Evolutionary conservation across 1,140 invertebrate species (phyloP), one percentile per base, ranked within the genome.

Genomic region (Grapholita molesta): DNA sequence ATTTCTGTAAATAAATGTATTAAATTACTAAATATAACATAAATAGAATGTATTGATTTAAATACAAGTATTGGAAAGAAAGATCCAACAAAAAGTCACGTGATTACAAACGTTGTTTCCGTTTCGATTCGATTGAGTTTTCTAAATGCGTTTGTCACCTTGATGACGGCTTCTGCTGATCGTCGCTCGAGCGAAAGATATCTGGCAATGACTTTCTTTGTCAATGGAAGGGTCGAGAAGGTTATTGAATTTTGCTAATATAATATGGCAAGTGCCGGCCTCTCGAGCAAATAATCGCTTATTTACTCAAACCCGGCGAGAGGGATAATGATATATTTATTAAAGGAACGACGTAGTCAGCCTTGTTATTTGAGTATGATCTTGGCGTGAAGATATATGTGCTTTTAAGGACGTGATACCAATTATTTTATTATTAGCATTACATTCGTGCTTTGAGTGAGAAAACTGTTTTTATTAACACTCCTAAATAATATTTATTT

Each of bases 191-290:
- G 15, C 53, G 70, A 74, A 81, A 84, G 84, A n/a, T n/a, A 83
- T 80, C 68, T 80, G 78, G 71, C 73, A 77, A 76, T 74, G 71
- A 55, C 70, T 74, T 61, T 77, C 67, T 52, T 24, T 33, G 78
- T 74, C 85, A 88, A n/a, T n/a, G n/a, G 85, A 77, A 86, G 85
- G 73, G 70, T 61, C 64, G 72, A 68, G 74, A 74, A 81, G 79
- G 82, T 85, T 85, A 86, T 88, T 83, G 83, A 86, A 86, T 88
- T 88, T 78, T 73, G 78, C 75, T 77, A 78, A 82, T 76, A 85
- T 88, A 86, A 88, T 86, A 83, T 74, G 73, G 69, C 79, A 72
- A 78, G 70, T 78, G 78, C 80, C 85, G 86, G 84, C 70, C 74
- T 78, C 73, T 72, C 68, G 57, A 75, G 70, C 73, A 76, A 83